Conservation (phyloP, 2,888 invertebrate genomes). For the Pterostichus niger region DNA sequence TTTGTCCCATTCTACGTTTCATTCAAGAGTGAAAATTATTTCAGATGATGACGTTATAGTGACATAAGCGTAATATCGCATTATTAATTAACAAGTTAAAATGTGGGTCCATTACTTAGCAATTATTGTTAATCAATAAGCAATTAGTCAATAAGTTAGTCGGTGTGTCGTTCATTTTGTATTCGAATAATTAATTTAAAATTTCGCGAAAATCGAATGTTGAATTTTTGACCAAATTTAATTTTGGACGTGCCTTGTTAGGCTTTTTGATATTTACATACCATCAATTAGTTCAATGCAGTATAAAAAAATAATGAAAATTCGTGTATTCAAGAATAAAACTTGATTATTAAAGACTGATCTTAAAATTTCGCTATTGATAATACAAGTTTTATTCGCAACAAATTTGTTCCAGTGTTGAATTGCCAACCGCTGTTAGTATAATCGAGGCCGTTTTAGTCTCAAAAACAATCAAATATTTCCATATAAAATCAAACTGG, state of each 20-base stretch:
- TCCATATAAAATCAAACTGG: background rate
- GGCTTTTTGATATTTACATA: slow-evolving; percentile 52
- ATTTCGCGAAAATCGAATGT: slow-evolving; percentile 52
- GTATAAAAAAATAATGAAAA: slow-evolving; percentile 23
- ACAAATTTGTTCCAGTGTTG: slow-evolving; percentile 1
- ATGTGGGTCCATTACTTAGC: slow-evolving; percentile 66
- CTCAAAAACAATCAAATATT: slow-evolving; percentile 10
- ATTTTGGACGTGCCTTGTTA: slow-evolving; percentile 64
- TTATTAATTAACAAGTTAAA: slow-evolving; percentile 50
- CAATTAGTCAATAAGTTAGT: slow-evolving; percentile 63
- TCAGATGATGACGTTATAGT: slow-evolving; percentile 5
- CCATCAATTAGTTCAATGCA: slow-evolving; percentile 51
- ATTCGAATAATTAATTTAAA: slow-evolving; percentile 52
- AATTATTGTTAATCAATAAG: slow-evolving; percentile 64
- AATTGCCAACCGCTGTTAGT: background rate
- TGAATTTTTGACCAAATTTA: slow-evolving; percentile 63
- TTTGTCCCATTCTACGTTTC: slow-evolving; percentile 4
- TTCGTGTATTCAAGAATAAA: slow-evolving; percentile 51
- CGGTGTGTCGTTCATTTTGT: slow-evolving; percentile 50
- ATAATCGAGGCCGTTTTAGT: slow-evolving; percentile 1
- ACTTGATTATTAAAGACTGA: slow-evolving; percentile 66
- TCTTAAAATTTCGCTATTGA: slow-evolving; percentile 53
- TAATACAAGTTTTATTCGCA: slow-evolving; percentile 65
- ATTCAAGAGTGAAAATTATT: slow-evolving; percentile 29
- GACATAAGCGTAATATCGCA: slow-evolving; percentile 29